Conservation (phyloP, 1,140 invertebrate species). For the Venustaconcha ellipsiformis region DNA sequence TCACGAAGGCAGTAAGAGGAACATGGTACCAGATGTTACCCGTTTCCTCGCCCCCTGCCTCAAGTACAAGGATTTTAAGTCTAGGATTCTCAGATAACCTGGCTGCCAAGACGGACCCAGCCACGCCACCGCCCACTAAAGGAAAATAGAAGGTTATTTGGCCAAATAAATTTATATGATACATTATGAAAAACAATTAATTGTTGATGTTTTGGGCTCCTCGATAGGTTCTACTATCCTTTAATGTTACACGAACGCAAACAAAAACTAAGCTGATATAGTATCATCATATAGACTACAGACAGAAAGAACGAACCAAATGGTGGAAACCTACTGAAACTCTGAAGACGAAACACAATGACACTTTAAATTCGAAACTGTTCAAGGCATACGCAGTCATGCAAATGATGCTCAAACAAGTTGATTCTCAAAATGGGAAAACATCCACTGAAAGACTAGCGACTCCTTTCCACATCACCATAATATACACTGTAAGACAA, state of each 20-base stretch:
- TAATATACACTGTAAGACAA: too few species aligned
- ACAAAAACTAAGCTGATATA: neutral
- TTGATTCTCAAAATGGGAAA: too few species aligned
- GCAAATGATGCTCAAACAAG: too few species aligned
- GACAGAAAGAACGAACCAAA: neutral
- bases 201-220: neutral
- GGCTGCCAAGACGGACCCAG: conserved; percentile 93
- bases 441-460: too few species aligned
- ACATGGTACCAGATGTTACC: conserved; percentile 80
- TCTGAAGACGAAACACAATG: too few species aligned
- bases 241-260: neutral
- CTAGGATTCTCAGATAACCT: conserved; percentile 83
- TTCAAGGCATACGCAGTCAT: too few species aligned
- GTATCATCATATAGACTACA: neutral
- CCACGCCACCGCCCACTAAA: conserved; percentile 93
- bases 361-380: too few species aligned
- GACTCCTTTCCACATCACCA: too few species aligned
- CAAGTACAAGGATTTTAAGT: conserved; percentile 85
- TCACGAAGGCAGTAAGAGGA: conserved; percentile 35
- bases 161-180: neutral
- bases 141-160: neutral
- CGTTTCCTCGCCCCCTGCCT: conserved; percentile 92
- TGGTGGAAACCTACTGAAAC: neutral
- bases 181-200: neutral
- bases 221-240: neutral